Evolutionary conservation across 2,113 vertebrate genomes (phyloP), one percentile per base, ranked within the genome.

Genomic region (Butastur rufipennis): DNA sequence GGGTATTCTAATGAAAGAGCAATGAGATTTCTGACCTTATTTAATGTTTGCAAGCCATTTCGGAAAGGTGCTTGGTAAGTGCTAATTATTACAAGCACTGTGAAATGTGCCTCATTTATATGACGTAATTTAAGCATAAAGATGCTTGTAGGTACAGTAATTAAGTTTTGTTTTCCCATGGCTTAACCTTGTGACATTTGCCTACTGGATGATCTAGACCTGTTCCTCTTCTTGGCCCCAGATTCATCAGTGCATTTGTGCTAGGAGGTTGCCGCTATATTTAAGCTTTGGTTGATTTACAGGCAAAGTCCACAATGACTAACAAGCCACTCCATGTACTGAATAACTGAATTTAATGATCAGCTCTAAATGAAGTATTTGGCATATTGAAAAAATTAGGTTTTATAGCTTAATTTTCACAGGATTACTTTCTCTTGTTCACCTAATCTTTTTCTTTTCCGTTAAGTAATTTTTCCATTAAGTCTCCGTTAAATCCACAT

Each of bases 121-220:
- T 13, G 84, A 87, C 52, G 75, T 61, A 40, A 77, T 45, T 92
- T 62, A 91, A 66, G 40, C 58, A n/a, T 74, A 80, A 91, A 86
- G 88, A 73, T 89, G 48, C 58, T 81, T 32, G 67, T 62, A 86
- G 55, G 40, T 80, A 43, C 3, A 56, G 75, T 83, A 93, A 81
- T 81, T 67, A 55, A 66, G 52, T 87, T 96, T 87, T 78, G 26
- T 93, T 96, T 90, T 96, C 88, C 71, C 32, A 8, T 82, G 81
- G 71, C 27, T 93, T 94, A 59, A 86, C 70, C 65, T 81, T 58
- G 71, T 81, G 86, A 77, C 70, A 82, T 77, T 91, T 86, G 36
- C 58, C 62, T 63, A 48, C 65, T 61, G 50, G 52, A 45, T 80
- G 52, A 53, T 66, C 65, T 29, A n/a, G 89, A 70, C 22, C 20